Evolutionary conservation across 2,113 vertebrate species (phyloP), one percentile per base, ranked within the genome.

Genomic region (Pica pica): DNA sequence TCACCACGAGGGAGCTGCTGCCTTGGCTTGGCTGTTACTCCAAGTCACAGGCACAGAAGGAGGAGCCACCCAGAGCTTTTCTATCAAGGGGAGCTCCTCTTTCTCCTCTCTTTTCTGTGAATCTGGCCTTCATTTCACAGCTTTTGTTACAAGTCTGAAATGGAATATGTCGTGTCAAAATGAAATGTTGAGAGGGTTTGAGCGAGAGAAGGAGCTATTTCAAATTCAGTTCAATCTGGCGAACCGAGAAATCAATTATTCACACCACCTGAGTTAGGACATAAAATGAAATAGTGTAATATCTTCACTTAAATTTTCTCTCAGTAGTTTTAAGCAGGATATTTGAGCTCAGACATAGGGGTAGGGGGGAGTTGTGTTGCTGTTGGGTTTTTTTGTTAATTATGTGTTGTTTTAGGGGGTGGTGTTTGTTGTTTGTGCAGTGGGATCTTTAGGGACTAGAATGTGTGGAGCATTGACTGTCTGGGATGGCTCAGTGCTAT

Each of bases 171-270:
- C 47, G 20, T 37, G 77, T 87, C 87, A 93, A 67, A 93, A 90
- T 56, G 57, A 94, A 93, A 69, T 83, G 83, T 77, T 73, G 89
- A 87, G 86, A 76, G 52, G 16, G 39, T 70, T 84, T 84, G 76
- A 91, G 73, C 42, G 75, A 70, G 76, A 86, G 76, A 82, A 81
- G 47, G 73, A 95, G 71, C 28, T 93, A 46, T 70, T 95, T 68
- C 92, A 78, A 71, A 94, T 84, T 87, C 76, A 50, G 33, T 84
- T 94, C 47, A 2, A 64, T 91, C 39, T 91, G 87, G 80, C 2
- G 2, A 94, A 84, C 68, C 0, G 0, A 84, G 64, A 93, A 96
- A 95, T 93, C 89, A 87, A 63, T 93, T 94, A 87, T 93, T 94
- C 77, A 82, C 77, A 39, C 65, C 2, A 18, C 80, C 77, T 13